Evolutionary conservation across 2,113 vertebrate species (phyloP), one percentile per base, ranked within the genome.

Genomic region (Nibea coibor): DNA sequence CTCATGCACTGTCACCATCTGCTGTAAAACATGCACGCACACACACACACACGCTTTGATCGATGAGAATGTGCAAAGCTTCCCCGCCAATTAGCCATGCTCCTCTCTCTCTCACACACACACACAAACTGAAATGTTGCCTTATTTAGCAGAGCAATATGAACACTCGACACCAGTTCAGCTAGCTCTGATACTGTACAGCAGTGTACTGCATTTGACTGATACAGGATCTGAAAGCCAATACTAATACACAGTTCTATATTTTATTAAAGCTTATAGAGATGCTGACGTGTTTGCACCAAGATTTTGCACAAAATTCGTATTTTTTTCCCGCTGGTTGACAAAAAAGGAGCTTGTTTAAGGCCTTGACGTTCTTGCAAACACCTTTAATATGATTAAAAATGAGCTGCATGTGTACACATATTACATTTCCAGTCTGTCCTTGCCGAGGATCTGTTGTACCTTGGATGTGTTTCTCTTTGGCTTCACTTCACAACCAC

Each of bases 1-100:
- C 72, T 88, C 91, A 88, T 77, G 74, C 84, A 81, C 82, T 43
- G 88, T 85, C 87, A 91, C 92, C 92, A 93, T 93, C 91, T 93
- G 93, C 69, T 87, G 72, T 28, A 19, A 81, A 9, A 79, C 75
- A 39, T 67, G 43, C 72, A 62, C 62, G 66, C 62, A 61, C 63
- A 53, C 61, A 61, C 63, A 53, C 61, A 58, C 75, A 83, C 82
- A 81, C 84, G 79, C 74, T 62, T 51, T 76, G 63, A 78, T 87
- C 35, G 64, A 87, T 79, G 84, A 83, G 72, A 59, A 83, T 12
- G 63, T 72, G 72, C 28, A 24, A 88, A 76, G 69, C 61, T 59
- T 61, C 72, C 69, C 85, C 54, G 78, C 82, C 87, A 83, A 81
- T 82, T 80, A 73, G 64, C 71, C 75, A 79, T 42, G 73, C 66